Evolutionary conservation across 2,797 vertebrate species (phyloP), one percentile per base, ranked within the genome.

Genomic region (Oceanodroma leucorhoa): DNA sequence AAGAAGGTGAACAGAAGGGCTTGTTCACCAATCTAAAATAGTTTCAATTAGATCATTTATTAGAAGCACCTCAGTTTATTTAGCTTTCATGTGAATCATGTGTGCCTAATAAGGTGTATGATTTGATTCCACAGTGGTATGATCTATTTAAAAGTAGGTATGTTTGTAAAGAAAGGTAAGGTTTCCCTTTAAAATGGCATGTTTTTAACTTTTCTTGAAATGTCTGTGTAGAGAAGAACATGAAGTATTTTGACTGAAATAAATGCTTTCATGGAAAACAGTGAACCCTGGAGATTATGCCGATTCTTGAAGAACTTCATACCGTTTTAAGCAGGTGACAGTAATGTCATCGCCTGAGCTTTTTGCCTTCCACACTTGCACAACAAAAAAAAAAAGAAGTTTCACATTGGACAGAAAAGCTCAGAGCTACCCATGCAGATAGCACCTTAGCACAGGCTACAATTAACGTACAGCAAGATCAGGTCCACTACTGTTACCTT

Each of bases 271-370:
- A 94, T 93, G 95, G 96, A 97, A 98, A 97, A 96, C 97, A 95
- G 97, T 93, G 96, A 97, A 86, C 97, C 97, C 97, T 94, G 83
- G 97, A 97, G 97, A 97, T 95, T 94, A 94, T 91, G 88, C 94
- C 64, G 79, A 97, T 97, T 94, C 96, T 96, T 96, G 96, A 97
- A 98, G 96, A 96, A 97, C 95, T 89, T 97, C 97, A 97, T 97
- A 96, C 97, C 93, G 72, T 97, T 98, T 97, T 97, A 97, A 98
- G 97, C 98, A 98, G 97, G 97, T 98, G 98, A 98, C 97, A 97
- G 97, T 97, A 97, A 97, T 97, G 97, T 96, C 97, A 97, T 97
- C 75, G 95, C 94, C 92, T 96, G 96, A 96, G 97, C 92, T 95
- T 96, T 95, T 96, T 93, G 48, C 82, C 88, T 93, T 88, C 91